These are phyloP conservation scores for Andrena bucephala DNA, from an alignment of 2,888 invertebrate species.

Conservation along the genomic window DNA sequence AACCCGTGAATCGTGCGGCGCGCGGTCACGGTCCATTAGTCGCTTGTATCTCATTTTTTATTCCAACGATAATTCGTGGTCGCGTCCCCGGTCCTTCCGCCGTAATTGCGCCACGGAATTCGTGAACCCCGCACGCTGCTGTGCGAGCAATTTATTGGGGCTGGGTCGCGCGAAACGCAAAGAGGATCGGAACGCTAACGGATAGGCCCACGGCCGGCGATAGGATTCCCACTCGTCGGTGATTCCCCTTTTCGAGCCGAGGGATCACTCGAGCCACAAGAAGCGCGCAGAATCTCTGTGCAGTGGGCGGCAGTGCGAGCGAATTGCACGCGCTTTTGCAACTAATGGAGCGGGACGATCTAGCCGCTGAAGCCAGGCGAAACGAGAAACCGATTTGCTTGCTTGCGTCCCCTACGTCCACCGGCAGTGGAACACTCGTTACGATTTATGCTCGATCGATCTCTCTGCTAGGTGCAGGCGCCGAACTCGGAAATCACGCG, in stretches of 20 bases:
- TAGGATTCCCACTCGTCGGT: background rate
- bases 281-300: too few relatives aligned
- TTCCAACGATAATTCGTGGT: conserved; percentile 5
- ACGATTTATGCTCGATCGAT: conserved; percentile 32
- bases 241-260: background rate
- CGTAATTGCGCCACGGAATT: conserved; percentile 11
- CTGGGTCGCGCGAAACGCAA: background rate
- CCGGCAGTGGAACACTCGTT: background rate
- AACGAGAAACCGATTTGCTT: conserved; percentile 37
- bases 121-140: background rate
- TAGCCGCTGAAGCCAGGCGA: conserved; percentile 34
- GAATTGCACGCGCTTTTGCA: conserved; percentile 58
- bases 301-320: conserved; percentile 39
- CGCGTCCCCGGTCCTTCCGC: conserved; percentile 4
- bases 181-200: background rate
- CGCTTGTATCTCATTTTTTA: conserved; percentile 10
- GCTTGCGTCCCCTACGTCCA: background rate
- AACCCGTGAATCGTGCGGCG: background rate
- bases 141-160: background rate
- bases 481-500: conserved; percentile 51
- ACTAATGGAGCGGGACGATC: conserved; percentile 64
- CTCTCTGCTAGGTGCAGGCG: conserved; percentile 8
- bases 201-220: background rate
- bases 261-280: background rate
- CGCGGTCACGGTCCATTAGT: conserved; percentile 34